A percentile compares a stretch with the other conserved stretches of the same genome.
phyloP scores from a whole-genome alignment of 2,797 vertebrate genomes.

The Rallus crepitans region DNA sequence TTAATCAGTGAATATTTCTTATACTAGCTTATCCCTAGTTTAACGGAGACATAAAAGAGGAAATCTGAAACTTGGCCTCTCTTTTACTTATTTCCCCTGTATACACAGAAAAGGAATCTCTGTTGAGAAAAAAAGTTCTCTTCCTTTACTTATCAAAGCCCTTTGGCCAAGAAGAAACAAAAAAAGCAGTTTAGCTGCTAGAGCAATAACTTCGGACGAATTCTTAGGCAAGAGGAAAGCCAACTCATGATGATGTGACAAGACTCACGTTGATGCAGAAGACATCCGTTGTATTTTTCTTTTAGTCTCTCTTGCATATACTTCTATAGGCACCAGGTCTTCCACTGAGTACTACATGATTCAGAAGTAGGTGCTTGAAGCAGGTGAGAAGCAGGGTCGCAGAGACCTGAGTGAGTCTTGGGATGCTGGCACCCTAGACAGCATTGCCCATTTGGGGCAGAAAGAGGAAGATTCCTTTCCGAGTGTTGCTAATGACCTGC shows the following conservation, averaged over 20 bases:
- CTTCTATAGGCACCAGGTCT: background rate
- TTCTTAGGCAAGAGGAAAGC: background rate
- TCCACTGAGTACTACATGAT: background rate
- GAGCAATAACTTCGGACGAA: background rate
- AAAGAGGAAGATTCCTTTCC: conserved; percentile 78
- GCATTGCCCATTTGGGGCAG: conserved; percentile 27
- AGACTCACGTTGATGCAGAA: background rate
- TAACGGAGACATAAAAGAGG: background rate
- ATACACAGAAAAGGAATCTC: background rate
- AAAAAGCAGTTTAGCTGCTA: background rate
- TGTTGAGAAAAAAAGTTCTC: background rate
- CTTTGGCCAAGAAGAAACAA: background rate
- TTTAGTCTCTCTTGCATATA: background rate
- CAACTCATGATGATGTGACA: background rate
- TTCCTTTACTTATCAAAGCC: background rate
- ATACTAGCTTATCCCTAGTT: background rate
- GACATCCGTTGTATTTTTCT: background rate
- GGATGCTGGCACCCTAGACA: background rate
- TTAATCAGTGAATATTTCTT: background rate
- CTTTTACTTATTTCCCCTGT: background rate
- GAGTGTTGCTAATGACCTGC: conserved; percentile 87
- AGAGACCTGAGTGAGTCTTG: background rate
- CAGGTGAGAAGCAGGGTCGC: background rate
- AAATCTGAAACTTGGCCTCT: background rate
- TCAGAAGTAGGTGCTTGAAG: background rate